Evolutionary conservation across 2,888 invertebrate genomes (phyloP).

Genomic region (Hydraecia micacea): DNA sequence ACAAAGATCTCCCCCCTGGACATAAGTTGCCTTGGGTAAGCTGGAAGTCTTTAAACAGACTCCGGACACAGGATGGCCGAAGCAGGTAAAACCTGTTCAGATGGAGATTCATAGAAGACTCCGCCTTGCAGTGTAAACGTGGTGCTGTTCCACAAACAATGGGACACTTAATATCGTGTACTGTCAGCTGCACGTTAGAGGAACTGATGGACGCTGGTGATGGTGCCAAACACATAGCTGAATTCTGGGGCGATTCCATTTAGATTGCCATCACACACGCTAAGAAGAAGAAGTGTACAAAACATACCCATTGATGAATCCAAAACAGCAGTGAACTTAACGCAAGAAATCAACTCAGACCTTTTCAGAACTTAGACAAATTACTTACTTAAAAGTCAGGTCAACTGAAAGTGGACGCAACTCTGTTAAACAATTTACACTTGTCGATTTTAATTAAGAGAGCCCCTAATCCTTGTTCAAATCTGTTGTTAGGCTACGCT

Average conservation of each 20-base stretch:
- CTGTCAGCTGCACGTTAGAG: too few relatives aligned
- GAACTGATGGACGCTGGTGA: too few relatives aligned
- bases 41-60: too few relatives aligned
- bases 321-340: background rate
- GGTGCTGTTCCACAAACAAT: too few relatives aligned
- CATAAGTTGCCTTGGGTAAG: too few relatives aligned
- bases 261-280: background rate
- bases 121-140: too few relatives aligned
- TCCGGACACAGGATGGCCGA: too few relatives aligned
- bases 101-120: too few relatives aligned
- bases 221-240: too few relatives aligned
- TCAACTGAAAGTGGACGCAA: background rate
- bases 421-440: background rate
- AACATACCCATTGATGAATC: background rate
- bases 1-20: too few relatives aligned
- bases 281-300: background rate
- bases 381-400: background rate
- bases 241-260: background rate
- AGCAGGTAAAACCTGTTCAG: too few relatives aligned
- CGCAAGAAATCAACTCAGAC: background rate
- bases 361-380: background rate
- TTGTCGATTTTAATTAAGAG: conserved; percentile 21
- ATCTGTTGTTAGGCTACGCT: conserved; percentile 1
- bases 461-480: background rate
- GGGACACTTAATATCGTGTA: too few relatives aligned